phyloP scores from a whole-genome alignment of 2,113 vertebrate genomes.

The Proteles cristata region DNA sequence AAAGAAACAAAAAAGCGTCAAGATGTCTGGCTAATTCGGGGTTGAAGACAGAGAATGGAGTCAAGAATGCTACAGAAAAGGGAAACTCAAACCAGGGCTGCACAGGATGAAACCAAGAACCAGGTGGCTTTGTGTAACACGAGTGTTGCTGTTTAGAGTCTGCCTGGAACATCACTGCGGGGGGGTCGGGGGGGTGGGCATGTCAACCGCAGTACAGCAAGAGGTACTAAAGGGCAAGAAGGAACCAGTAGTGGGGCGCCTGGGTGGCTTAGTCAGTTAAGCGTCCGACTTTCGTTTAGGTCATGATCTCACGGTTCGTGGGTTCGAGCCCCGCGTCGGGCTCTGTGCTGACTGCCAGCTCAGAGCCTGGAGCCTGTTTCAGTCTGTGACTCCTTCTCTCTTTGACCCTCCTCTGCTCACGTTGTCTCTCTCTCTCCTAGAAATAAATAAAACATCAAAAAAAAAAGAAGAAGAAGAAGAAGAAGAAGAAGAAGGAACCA shows the following conservation, averaged over 20 bases:
- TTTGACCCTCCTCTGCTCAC: no score
- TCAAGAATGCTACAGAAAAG: background rate
- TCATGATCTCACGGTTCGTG: no score
- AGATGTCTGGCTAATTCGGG: background rate
- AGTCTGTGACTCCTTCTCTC: no score
- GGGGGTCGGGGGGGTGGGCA: no score
- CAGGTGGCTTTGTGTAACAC: background rate
- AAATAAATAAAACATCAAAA: no score
- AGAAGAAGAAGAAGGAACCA: background rate
- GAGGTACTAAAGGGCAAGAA: background rate
- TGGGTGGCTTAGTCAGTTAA: no score
- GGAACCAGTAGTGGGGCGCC: background rate
- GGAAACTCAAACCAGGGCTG: background rate
- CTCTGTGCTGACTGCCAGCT: no score
- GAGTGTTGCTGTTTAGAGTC: accelerated
- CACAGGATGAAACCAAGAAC: background rate
- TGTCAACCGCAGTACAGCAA: background rate
- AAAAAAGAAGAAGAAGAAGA: no score
- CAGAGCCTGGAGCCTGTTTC: no score
- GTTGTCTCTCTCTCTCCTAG: no score
- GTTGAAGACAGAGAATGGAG: accelerated
- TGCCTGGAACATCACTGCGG: background rate
- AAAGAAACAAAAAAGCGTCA: background rate
- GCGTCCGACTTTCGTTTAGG: no score
- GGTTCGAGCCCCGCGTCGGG: no score